Evolutionary conservation across 2,797 vertebrate genomes (phyloP).

Genomic region (Babyrousa celebensis): DNA sequence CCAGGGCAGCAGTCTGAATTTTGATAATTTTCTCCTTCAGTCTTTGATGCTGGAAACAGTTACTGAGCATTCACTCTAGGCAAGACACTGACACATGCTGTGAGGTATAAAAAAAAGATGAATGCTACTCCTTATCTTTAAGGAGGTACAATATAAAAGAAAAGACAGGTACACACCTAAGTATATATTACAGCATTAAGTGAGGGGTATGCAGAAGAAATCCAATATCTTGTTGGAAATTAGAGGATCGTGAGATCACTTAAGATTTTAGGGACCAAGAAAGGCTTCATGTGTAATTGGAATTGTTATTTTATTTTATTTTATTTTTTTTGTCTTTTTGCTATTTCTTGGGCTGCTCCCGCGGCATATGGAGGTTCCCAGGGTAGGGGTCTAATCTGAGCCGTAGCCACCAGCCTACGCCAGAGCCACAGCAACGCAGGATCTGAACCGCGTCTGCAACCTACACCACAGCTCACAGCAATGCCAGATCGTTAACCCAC

Average conservation of each 20-base stretch:
- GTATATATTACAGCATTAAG: not conserved
- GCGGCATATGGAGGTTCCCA: no score
- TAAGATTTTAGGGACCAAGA: not conserved
- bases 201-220: not conserved
- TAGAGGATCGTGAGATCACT: not conserved
- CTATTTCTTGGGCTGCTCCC: no score
- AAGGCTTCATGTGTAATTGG: not conserved
- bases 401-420: no score
- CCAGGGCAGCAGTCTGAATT: constrained; percentile 67
- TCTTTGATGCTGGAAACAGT: constrained; percentile 75
- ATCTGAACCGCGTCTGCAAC: no score
- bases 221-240: not conserved
- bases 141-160: not conserved
- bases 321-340: no score
- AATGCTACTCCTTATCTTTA: constrained; percentile 11
- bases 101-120: constrained; percentile 34
- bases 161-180: not conserved
- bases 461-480: no score
- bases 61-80: constrained; percentile 61
- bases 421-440: no score
- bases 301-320: constrained; percentile 50
- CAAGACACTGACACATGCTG: not conserved
- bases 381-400: no score
- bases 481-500: no score
- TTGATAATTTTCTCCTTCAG: constrained; percentile 55